Percentiles rank a stretch among this genome's conserved stretches.
These are phyloP conservation scores for Leptopilina clavipes DNA, from an alignment of 1,140 invertebrate species.

Conservation along the genomic window DNA sequence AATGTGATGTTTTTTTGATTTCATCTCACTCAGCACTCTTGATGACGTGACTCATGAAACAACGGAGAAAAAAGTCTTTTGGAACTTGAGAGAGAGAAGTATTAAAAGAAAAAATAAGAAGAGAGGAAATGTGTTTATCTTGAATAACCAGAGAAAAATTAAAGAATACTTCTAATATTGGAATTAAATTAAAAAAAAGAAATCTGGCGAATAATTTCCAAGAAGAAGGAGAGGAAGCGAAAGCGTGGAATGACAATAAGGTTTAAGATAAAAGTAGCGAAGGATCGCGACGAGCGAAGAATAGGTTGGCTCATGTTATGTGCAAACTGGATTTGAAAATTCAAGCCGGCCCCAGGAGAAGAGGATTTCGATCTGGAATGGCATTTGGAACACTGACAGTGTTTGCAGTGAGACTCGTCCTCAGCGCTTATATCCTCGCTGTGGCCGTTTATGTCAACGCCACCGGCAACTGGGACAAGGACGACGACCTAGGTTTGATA, in stretches of 20 bases:
- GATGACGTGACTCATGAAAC: too few relatives aligned
- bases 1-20: too few relatives aligned
- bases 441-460: slow-evolving; percentile 65
- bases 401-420: slow-evolving; percentile 63
- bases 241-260: slow-evolving; percentile 68
- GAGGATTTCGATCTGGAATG: slow-evolving; percentile 60
- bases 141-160: slow-evolving; percentile 38
- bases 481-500: slow-evolving; percentile 68
- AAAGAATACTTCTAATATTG: too few relatives aligned
- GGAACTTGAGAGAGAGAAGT: neutral
- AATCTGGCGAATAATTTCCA: neutral
- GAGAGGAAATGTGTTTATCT: slow-evolving; percentile 27
- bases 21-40: too few relatives aligned
- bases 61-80: too few relatives aligned
- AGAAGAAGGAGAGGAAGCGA: slow-evolving; percentile 47
- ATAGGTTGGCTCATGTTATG: slow-evolving; percentile 57
- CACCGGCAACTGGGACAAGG: slow-evolving; percentile 70
- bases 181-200: neutral
- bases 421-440: slow-evolving; percentile 64
- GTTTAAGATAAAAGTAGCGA: slow-evolving; percentile 42
- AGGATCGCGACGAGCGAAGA: slow-evolving; percentile 47
- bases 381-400: slow-evolving; percentile 61
- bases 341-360: slow-evolving; percentile 53
- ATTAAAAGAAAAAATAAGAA: too few relatives aligned
- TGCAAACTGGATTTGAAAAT: slow-evolving; percentile 58